These are phyloP conservation scores for Tetheella fluctuosa DNA, from an alignment of 2,888 invertebrate species.

Conservation along the genomic window DNA sequence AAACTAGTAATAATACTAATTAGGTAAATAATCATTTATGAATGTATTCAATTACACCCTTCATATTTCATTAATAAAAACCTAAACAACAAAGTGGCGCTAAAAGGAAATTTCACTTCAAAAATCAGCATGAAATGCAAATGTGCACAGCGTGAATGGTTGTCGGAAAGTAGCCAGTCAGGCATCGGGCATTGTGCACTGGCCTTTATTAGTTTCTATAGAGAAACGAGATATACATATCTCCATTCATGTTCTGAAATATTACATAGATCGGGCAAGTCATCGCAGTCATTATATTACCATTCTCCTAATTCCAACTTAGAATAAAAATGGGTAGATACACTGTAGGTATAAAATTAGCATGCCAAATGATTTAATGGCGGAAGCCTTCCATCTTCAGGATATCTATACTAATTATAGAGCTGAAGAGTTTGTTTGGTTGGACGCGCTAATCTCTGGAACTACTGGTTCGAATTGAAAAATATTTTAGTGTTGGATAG, in stretches of 20 bases:
- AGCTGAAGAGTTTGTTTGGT: too few species aligned
- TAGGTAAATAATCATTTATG: too few species aligned
- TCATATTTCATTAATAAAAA: background rate
- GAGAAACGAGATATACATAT: slow-evolving; percentile 1
- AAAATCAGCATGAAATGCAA: background rate
- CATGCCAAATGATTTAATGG: too few species aligned
- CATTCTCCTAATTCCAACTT: slow-evolving; percentile 21
- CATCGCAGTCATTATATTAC: slow-evolving; percentile 37
- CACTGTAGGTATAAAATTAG: background rate
- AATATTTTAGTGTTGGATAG: too few species aligned
- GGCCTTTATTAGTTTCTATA: slow-evolving; percentile 7
- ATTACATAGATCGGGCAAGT: slow-evolving; percentile 33
- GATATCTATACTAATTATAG: too few species aligned
- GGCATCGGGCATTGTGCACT: background rate
- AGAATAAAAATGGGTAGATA: slow-evolving; percentile 27
- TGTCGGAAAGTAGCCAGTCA: slow-evolving; percentile 12
- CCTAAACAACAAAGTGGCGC: background rate
- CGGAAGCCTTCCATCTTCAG: too few species aligned
- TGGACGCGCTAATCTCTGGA: too few species aligned
- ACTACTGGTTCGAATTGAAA: too few species aligned
- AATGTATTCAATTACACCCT: too few species aligned
- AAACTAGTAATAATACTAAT: too few species aligned
- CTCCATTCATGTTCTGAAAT: background rate
- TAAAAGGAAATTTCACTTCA: background rate
- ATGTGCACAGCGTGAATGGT: slow-evolving; percentile 6